These are phyloP conservation scores for Mormyrops boulengeri DNA, from an alignment of 2,797 vertebrate species.

Conservation along the genomic window DNA sequence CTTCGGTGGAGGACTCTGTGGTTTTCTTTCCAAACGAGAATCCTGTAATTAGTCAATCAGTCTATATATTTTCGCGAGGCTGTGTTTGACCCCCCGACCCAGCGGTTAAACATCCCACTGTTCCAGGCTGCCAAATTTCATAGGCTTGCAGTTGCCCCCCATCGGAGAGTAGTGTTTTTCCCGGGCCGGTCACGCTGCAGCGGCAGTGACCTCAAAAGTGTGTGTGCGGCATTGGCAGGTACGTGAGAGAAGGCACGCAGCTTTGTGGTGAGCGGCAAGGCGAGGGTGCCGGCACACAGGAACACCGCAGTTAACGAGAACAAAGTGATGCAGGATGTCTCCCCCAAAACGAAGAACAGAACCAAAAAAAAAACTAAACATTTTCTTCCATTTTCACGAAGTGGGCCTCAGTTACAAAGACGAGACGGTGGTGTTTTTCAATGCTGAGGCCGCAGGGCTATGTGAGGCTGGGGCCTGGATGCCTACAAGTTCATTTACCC, in stretches of 20 bases:
- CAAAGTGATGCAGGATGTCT: neutral
- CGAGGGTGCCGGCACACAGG: neutral
- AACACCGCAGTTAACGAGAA: constrained; percentile 10
- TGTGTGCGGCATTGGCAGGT: neutral
- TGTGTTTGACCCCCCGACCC: neutral
- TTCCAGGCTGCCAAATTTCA: neutral
- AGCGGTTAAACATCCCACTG: neutral
- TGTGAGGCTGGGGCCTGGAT: neutral
- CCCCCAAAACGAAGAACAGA: neutral
- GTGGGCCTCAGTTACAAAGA: neutral
- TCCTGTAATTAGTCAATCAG: neutral
- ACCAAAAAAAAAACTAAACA: neutral
- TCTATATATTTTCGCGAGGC: neutral
- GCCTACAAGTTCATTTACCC: neutral
- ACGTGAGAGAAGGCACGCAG: neutral
- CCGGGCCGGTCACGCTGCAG: neutral
- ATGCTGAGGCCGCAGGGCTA: neutral
- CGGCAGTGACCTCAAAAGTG: neutral
- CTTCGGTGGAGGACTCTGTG: neutral
- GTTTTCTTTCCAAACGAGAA: neutral
- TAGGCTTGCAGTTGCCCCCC: neutral
- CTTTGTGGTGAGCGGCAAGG: neutral
- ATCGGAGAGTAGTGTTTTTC: neutral
- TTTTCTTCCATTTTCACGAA: constrained; percentile 7
- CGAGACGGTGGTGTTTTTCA: neutral